Conservation (phyloP, 2,888 invertebrate genomes). For the Malthinus flaveolus region DNA sequence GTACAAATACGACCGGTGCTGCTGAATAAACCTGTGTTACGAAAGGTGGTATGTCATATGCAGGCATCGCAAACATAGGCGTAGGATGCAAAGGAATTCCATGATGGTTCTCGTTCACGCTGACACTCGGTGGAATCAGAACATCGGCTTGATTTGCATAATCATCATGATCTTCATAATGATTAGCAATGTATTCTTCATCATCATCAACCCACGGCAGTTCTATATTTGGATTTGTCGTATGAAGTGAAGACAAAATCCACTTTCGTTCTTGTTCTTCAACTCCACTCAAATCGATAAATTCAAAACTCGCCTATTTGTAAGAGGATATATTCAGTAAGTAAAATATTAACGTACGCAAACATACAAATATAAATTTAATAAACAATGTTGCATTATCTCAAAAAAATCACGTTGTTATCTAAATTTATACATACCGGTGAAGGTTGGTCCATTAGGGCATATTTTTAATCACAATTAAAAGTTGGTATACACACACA, state of each 20-base stretch:
- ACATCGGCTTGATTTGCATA: background rate
- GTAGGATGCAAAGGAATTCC: background rate
- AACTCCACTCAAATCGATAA: conserved; percentile 74
- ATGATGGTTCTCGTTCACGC: background rate
- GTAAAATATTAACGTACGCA: too few species aligned
- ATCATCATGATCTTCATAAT: background rate
- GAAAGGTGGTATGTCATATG: background rate
- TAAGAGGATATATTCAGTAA: background rate
- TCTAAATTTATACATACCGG: too few species aligned
- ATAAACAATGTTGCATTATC: too few species aligned
- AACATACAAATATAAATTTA: too few species aligned
- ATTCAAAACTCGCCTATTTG: conserved; percentile 56
- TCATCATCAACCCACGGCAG: conserved; percentile 48
- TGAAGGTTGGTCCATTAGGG: background rate
- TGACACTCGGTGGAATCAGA: background rate
- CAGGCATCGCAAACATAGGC: background rate
- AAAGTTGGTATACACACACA: too few species aligned
- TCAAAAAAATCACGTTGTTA: too few species aligned
- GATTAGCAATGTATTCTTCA: background rate
- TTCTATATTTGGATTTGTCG: conserved; percentile 53
- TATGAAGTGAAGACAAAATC: conserved; percentile 63
- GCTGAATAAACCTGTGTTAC: too few species aligned
- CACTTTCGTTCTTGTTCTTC: conserved; percentile 69
- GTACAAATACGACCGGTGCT: background rate
- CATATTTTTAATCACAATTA: background rate